Conservation (phyloP, 2,888 invertebrate species). For the Leptinotarsa tumamoca region DNA sequence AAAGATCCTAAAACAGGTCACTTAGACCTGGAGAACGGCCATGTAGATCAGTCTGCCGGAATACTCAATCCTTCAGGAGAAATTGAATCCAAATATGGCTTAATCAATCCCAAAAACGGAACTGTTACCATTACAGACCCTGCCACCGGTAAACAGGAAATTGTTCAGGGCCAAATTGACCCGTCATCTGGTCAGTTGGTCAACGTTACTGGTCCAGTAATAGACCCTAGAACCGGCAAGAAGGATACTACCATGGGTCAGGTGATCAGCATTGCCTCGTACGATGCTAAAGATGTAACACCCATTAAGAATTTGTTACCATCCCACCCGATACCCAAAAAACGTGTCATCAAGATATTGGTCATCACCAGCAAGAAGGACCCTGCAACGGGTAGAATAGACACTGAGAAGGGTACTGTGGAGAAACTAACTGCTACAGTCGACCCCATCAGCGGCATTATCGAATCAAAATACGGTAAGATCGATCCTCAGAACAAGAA, state of each 20-base stretch:
- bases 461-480: slow-evolving; percentile 80
- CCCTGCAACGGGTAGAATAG: slow-evolving; percentile 69
- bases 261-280: slow-evolving; percentile 65
- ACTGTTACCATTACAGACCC: slow-evolving; percentile 74
- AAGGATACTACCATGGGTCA: slow-evolving; percentile 75
- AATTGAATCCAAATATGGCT: slow-evolving; percentile 80
- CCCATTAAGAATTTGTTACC: slow-evolving; percentile 69
- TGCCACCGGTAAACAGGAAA: slow-evolving; percentile 74
- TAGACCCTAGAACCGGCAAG: slow-evolving; percentile 77
- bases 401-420: slow-evolving; percentile 72
- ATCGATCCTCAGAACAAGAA: slow-evolving; percentile 78
- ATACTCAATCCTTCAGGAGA: slow-evolving; percentile 76
- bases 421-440: slow-evolving; percentile 73
- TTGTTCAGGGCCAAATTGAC: slow-evolving; percentile 73
- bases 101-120: slow-evolving; percentile 76
- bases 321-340: slow-evolving; percentile 64
- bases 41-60: slow-evolving; percentile 77
- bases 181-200: slow-evolving; percentile 78
- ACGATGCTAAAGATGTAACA: slow-evolving; percentile 65
- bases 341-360: slow-evolving; percentile 65
- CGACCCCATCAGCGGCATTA: slow-evolving; percentile 78
- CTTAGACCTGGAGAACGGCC: slow-evolving; percentile 75
- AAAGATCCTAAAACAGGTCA: slow-evolving; percentile 74
- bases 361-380: slow-evolving; percentile 66
- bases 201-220: slow-evolving; percentile 72